These are phyloP conservation scores for Microplitis deprimator DNA, from an alignment of 2,888 invertebrate genomes.

Conservation along the genomic window DNA sequence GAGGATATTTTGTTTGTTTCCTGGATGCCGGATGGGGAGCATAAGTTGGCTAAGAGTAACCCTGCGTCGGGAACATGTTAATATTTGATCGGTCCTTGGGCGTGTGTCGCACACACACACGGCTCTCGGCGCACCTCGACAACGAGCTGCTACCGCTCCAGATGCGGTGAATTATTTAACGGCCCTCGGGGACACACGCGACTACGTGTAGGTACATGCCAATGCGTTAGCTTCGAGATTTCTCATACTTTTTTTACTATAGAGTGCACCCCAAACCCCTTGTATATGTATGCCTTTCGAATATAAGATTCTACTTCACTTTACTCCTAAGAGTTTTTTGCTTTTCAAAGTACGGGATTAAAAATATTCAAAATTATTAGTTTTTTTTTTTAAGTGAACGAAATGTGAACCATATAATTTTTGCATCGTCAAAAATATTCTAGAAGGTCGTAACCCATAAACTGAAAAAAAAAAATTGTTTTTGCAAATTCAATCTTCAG, in stretches of 20 bases:
- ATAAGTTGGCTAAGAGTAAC: background rate
- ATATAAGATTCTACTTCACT: conserved; percentile 23
- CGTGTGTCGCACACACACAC: conserved; percentile 54
- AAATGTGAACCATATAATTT: too few species aligned
- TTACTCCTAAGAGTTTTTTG: background rate
- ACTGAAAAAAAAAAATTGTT: too few species aligned
- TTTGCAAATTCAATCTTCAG: too few species aligned
- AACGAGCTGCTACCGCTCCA: conserved; percentile 60
- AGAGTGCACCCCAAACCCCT: conserved; percentile 29
- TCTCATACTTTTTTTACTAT: conserved; percentile 50
- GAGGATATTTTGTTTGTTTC: background rate
- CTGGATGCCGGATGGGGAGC: background rate
- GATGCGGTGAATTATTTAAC: conserved; percentile 70
- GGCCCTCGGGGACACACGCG: conserved; percentile 62
- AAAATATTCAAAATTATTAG: background rate
- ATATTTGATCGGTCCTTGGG: conserved; percentile 70
- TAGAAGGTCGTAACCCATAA: too few species aligned
- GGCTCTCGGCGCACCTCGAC: conserved; percentile 46
- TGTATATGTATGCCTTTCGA: conserved; percentile 3
- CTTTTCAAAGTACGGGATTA: background rate
- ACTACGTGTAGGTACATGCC: conserved; percentile 49
- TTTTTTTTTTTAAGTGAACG: too few species aligned
- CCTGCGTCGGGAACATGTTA: conserved; percentile 64
- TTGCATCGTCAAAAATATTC: too few species aligned
- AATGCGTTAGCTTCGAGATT: conserved; percentile 57